Evolutionary conservation across 2,113 vertebrate species (phyloP), one percentile per base, ranked within the genome.

Genomic region (Anoura caudifer): DNA sequence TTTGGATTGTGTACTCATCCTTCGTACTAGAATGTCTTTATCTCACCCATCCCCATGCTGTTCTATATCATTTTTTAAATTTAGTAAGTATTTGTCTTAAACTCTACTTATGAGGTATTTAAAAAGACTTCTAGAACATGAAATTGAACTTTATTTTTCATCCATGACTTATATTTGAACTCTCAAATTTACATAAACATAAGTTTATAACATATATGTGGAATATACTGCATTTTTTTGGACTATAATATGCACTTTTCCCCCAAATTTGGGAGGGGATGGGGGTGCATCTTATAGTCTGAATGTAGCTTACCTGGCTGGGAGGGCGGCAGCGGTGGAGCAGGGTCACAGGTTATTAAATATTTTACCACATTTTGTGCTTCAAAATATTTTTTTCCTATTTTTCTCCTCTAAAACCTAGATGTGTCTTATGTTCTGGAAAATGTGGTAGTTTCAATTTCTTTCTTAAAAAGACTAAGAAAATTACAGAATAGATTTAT

Each of bases 381-480:
- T 52, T 52, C 50, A 52, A 52, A 52, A 17, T 17, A n/a, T 52
- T 52, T 52, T 52, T 52, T 3, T 16, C 50, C 50, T 52, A 52
- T 52, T 52, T 52, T 52, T 16, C 50, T 52, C 50, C 50, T 52
- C 50, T 52, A 17, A 52, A 52, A 52, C 50, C 15, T 52, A 52
- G 50, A 52, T 52, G 50, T 4, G 50, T 52, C 15, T 52, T 50
- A 50, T 50, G 47, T 13, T 15, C 47, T 11, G 3, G 50, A 52
- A 52, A 52, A 52, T 52, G 16, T 3, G 4, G 50, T n/a, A 79
- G 7, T 91, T 96, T 95, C 92, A 56, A 73, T 88, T 94, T 81
- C 28, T 94, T 92, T 90, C 65, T 81, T 92, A 13, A 82, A 89
- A 82, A 69, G 11, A 26, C 47, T 80, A 75, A 95, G 90, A 90